Evolutionary conservation across 2,113 vertebrate species (phyloP).

Genomic region (Hystrix cristata): DNA sequence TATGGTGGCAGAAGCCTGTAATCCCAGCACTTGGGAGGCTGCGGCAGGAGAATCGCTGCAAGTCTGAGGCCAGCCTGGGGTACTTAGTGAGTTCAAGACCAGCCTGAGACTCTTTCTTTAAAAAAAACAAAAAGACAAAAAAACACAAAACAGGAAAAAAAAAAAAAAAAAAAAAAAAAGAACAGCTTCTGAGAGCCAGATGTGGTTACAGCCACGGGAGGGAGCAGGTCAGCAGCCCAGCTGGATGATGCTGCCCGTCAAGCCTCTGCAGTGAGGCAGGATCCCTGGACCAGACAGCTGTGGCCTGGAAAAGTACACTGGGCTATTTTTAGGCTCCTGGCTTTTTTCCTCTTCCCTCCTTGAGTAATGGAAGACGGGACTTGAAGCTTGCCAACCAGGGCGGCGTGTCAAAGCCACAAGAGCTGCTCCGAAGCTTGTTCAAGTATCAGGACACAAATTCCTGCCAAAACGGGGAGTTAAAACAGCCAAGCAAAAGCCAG

Average conservation of each 20-base stretch:
- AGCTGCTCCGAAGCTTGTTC: constrained; percentile 78
- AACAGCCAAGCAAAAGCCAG: neutral
- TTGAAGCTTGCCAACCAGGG: constrained; percentile 74
- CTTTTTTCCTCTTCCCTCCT: constrained; percentile 63
- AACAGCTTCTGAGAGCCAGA: neutral
- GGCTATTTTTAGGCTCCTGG: constrained; percentile 85
- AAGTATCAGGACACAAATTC: constrained; percentile 72
- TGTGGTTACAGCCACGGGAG: neutral
- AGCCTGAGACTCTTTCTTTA: too few relatives aligned
- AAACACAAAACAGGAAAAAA: too few relatives aligned
- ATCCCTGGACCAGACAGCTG: constrained; percentile 50
- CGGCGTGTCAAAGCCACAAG: constrained; percentile 80
- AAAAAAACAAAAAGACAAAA: too few relatives aligned
- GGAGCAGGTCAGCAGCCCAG: neutral
- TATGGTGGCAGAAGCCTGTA: too few relatives aligned
- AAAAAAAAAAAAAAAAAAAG: too few relatives aligned
- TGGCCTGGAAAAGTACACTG: constrained; percentile 78
- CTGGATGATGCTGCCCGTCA: accelerated
- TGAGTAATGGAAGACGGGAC: constrained; percentile 78
- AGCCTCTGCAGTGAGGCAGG: neutral
- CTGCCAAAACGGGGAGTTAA: constrained; percentile 45
- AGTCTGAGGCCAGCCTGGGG: too few relatives aligned
- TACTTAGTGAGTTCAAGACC: too few relatives aligned
- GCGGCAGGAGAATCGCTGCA: too few relatives aligned
- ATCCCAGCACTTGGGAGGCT: too few relatives aligned